Conservation (phyloP, 1,140 invertebrate genomes). For the Drosophila insularis region DNA sequence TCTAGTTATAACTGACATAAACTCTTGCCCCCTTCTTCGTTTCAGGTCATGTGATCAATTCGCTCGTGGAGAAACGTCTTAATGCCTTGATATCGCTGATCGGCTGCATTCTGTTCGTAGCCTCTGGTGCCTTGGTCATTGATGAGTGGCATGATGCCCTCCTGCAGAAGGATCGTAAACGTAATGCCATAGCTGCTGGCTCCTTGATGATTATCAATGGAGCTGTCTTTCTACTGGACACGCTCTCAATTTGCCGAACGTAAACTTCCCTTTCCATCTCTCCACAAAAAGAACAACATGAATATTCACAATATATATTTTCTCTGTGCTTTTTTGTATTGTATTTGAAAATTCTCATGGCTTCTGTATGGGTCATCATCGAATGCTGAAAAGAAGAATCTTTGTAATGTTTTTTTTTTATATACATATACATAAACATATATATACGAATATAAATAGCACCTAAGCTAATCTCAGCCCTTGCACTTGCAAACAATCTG, state of each 20-base stretch:
- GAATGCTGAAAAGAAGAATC: constrained; percentile 49
- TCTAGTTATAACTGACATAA: neutral
- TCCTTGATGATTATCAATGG: constrained; percentile 89
- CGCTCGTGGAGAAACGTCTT: constrained; percentile 82
- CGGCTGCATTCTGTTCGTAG: constrained; percentile 88
- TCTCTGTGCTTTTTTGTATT: constrained; percentile 29
- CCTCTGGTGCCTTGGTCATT: constrained; percentile 87
- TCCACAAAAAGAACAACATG: neutral
- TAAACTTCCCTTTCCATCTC: constrained; percentile 45
- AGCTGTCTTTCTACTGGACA: constrained; percentile 87
- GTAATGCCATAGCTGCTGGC: constrained; percentile 88
- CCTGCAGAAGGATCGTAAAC: constrained; percentile 81
- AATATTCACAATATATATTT: constrained; percentile 16
- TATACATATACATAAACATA: neutral
- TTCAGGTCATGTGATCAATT: constrained; percentile 85
- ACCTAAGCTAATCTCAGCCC: constrained; percentile 53
- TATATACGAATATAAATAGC: constrained; percentile 32
- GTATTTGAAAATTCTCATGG: constrained; percentile 48
- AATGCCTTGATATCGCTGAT: constrained; percentile 83
- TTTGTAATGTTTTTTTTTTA: constrained; percentile 37
- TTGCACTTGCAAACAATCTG: constrained; percentile 41
- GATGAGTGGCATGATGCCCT: constrained; percentile 73
- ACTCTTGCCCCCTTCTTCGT: neutral
- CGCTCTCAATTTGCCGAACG: constrained; percentile 86
- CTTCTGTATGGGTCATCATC: constrained; percentile 47